Evolutionary conservation across 2,797 vertebrate genomes (phyloP).

Genomic region (Propithecus perrieri): DNA sequence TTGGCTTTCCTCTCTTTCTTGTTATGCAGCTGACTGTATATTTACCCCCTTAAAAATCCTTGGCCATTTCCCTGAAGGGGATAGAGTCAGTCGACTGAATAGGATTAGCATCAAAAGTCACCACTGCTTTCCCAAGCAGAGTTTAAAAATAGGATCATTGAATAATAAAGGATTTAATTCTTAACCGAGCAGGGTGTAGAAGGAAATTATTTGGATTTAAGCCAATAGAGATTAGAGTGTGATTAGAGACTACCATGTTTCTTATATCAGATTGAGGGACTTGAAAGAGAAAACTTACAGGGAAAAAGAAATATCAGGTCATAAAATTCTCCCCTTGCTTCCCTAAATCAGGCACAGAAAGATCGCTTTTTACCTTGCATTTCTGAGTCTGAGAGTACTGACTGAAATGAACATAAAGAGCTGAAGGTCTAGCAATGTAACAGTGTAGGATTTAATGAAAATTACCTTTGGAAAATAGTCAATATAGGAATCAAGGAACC

Average conservation of each 20-base stretch:
- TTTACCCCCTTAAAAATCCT: slow-evolving; percentile 60
- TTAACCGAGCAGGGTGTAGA: slow-evolving; percentile 57
- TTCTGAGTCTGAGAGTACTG: slow-evolving; percentile 37
- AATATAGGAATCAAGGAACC: slow-evolving; percentile 71
- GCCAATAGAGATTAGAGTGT: slow-evolving; percentile 63
- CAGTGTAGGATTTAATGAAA: slow-evolving; percentile 59
- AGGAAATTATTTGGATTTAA: slow-evolving; percentile 80
- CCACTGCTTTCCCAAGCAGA: slow-evolving; percentile 71
- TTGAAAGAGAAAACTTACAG: slow-evolving; percentile 52
- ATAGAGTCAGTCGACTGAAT: slow-evolving; percentile 59
- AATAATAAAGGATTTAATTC: slow-evolving; percentile 79
- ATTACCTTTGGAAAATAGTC: slow-evolving; percentile 59
- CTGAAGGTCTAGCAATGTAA: not conserved
- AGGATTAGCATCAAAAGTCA: slow-evolving; percentile 75
- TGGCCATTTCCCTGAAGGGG: slow-evolving; percentile 70
- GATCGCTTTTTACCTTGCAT: not conserved
- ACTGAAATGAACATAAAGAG: not conserved
- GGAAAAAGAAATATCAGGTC: slow-evolving; percentile 28
- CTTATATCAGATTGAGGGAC: slow-evolving; percentile 75
- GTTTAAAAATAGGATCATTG: slow-evolving; percentile 75
- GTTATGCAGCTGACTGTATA: slow-evolving; percentile 27
- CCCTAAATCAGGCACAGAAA: slow-evolving; percentile 55
- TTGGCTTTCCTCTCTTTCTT: slow-evolving; percentile 49
- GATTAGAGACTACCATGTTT: slow-evolving; percentile 62
- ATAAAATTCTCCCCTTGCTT: slow-evolving; percentile 62